A percentile compares a stretch with the other conserved stretches of the same genome.
These are phyloP conservation scores for Phylloscopus whistleri DNA, from an alignment of 2,113 vertebrate genomes.

Conservation along the genomic window DNA sequence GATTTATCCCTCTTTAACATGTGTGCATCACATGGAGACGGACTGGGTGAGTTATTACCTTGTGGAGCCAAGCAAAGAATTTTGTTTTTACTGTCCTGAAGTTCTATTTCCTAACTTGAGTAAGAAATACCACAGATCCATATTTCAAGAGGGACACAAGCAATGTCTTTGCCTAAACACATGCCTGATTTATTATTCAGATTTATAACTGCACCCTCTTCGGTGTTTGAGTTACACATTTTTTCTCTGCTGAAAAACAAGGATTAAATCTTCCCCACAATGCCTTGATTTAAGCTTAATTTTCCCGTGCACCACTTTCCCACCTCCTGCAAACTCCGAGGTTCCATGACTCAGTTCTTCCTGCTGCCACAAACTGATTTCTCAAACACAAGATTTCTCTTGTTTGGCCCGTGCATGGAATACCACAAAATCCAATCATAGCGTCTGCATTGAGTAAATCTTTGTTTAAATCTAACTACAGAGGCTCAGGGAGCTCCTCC, in stretches of 20 bases:
- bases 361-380: not conserved
- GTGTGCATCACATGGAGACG: constrained; percentile 39
- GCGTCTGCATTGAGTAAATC: not conserved
- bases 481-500: not conserved
- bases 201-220: not conserved
- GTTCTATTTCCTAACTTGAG: not conserved
- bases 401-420: not conserved
- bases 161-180: not conserved
- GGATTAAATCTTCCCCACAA: not conserved
- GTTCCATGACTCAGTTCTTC: constrained; percentile 6
- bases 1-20: constrained; percentile 19
- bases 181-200: not conserved
- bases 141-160: not conserved
- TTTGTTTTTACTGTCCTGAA: not conserved
- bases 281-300: not conserved
- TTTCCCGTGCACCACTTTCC: not conserved
- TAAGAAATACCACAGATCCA: not conserved
- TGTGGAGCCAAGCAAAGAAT: not conserved
- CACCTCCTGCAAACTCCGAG: not conserved
- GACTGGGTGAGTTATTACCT: constrained; percentile 13
- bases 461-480: not conserved
- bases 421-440: constrained; percentile 10
- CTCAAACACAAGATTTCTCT: not conserved
- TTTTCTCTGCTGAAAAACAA: not conserved
- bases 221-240: not conserved